Conservation (phyloP, 2,888 invertebrate genomes). For the Eumacrocentrus americanus region DNA sequence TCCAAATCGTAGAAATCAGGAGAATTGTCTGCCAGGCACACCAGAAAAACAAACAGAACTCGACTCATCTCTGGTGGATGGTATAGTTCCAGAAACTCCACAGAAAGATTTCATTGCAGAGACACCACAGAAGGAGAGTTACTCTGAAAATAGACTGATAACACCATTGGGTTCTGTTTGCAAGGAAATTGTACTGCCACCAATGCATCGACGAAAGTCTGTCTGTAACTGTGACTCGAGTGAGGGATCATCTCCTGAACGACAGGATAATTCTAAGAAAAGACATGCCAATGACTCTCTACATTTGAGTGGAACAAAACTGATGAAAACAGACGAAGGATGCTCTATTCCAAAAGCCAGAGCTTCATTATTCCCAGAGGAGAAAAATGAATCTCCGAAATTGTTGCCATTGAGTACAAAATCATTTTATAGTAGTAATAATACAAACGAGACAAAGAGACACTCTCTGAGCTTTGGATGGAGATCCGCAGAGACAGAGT, state of each 20-base stretch:
- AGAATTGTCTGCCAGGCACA: conserved; percentile 25
- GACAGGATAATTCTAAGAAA: conserved; percentile 41
- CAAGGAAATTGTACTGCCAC: conserved; percentile 46
- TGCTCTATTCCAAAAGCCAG: conserved; percentile 47
- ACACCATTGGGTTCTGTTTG: conserved; percentile 49
- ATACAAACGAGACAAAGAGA: conserved; percentile 16
- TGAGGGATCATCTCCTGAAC: conserved; percentile 44
- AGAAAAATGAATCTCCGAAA: conserved; percentile 27
- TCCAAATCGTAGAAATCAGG: conserved; percentile 26
- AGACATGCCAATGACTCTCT: conserved; percentile 42
- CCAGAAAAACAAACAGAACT: conserved; percentile 26
- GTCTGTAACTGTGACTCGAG: conserved; percentile 34
- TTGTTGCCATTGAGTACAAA: conserved; percentile 44
- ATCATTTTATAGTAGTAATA: conserved; percentile 50
- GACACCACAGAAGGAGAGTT: conserved; percentile 47
- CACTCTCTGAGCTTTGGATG: conserved; percentile 30
- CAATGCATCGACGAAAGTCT: conserved; percentile 50
- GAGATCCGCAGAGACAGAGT: conserved; percentile 5
- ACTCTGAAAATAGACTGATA: conserved; percentile 42
- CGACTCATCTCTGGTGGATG: conserved; percentile 23
- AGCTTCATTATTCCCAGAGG: conserved; percentile 52
- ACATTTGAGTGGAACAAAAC: conserved; percentile 34
- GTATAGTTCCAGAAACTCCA: conserved; percentile 49
- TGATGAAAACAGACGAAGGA: conserved; percentile 43
- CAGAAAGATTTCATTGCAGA: conserved; percentile 42